Evolutionary conservation across 2,888 invertebrate genomes (phyloP), one percentile per base, ranked within the genome.

Genomic region (Epinotia brunnichana): DNA sequence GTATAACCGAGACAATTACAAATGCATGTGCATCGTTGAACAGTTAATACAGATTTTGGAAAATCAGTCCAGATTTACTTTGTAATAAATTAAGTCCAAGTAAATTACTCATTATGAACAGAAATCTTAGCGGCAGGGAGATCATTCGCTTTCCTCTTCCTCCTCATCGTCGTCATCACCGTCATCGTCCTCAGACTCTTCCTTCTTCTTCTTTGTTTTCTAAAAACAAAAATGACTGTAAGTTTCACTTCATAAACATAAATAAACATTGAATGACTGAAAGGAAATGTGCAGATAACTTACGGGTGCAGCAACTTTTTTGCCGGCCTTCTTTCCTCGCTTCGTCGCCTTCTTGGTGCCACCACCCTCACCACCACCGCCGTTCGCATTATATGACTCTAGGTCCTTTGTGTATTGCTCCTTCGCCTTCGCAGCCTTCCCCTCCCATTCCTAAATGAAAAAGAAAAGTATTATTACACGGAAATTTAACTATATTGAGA

Each of bases 381-480:
- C 97, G 76, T 95, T 95, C 29, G 96, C 96, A 86, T 97, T 96
- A 88, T 97, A 99, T 83, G 97, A 98, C 85, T 97, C 97, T 94
- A 99, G 96, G 69, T 97, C 97, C 84, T 95, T 95, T 71, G 95
- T 95, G 88, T 99, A 99, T 74, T 97, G 96, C 85, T 97, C 97
- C 91, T 98, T 99, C 61, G 96, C 96, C 88, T 97, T 95, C 19
- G 95, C 96, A 5, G 97, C 97, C 88, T 97, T 97, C 78, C 95
- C 95, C 82, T 99, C 99, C 97, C 98, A 99, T 91, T 97, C 97
- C 97, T 97, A 79, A 56, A 79, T 66, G 79, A 75, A 77, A 75
- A 77, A 67, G 53, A 74, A 21, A 54, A 60, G 17, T 24, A 62
- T n/a, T 54, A 56, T 41, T 24, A 54, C 29, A 54, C 1, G 21